Evolutionary conservation across 2,797 vertebrate species (phyloP), one percentile per base, ranked within the genome.

Genomic region (Anguilla anguilla): DNA sequence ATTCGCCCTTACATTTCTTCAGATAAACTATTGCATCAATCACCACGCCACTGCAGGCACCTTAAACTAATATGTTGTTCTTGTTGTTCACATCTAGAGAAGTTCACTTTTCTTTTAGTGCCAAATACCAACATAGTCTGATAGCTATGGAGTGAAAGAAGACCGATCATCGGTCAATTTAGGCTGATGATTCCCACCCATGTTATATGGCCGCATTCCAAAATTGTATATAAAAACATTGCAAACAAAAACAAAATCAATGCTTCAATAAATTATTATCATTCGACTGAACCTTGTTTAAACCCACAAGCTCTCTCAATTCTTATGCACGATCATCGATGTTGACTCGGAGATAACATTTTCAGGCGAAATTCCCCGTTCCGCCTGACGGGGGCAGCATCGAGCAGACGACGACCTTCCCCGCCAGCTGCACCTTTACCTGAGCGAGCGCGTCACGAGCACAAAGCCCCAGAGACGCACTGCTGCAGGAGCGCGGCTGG

Each of bases 381-480:
- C 1, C 19, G 17, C 87, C 69, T 79, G 83, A 43, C 59, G 83
- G 57, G 84, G 53, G 69, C 39, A 85, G 31, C 51, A 83, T 84
- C 51, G 17, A 61, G 72, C 64, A 59, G 64, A 77, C 64, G n/a
- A 77, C 28, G n/a, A 77, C 79, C 79, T 49, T 46, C 46, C 6
- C 43, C 51, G 79, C 11, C 19, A 82, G 22, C 35, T 74, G 46
- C 69, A 55, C 84, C 82, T 64, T 55, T 69, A 55, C 84, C 49
- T 74, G 55, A 17, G 28, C 46, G 35, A 35, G 35, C 7, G 10
- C 22, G 10, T 74, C 55, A 57, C 85, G 49, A 87, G 28, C 61
- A 53, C 39, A 53, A n/a, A n/a, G 43, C 46, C 55, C 9, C 28
- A 7, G 74, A 82, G 17, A 39, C 35, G 28, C 79, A 31, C 15